Percentiles rank a stretch among this genome's conserved stretches.
Conservation (phyloP, 2,113 vertebrate species). For the Antechinus flavipes region DNA sequence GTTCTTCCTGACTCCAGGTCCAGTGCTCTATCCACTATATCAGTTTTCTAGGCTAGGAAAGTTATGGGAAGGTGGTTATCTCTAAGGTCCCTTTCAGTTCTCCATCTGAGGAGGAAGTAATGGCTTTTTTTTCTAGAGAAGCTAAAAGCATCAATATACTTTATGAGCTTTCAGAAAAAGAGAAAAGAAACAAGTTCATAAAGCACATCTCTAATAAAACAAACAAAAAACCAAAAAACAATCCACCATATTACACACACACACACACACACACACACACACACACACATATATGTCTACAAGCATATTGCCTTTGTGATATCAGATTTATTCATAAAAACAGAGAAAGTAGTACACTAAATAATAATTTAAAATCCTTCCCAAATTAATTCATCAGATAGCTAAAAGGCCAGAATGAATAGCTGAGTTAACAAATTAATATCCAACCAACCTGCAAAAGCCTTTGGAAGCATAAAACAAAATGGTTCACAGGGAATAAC, state of each 20-base stretch:
- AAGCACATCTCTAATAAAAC: slow-evolving; percentile 12
- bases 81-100: neutral
- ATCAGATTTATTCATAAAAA: slow-evolving; percentile 5
- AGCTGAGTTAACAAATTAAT: neutral
- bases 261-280: too few species aligned
- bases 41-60: neutral
- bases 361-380: slow-evolving; percentile 3
- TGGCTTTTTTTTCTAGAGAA: slow-evolving; percentile 13
- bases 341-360: slow-evolving; percentile 5
- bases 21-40: neutral
- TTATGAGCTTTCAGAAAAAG: neutral
- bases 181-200: neutral
- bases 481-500: neutral
- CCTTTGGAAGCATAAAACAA: neutral
- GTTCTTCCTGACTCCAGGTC: neutral
- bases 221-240: neutral
- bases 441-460: neutral
- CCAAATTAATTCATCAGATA: slow-evolving; percentile 22
- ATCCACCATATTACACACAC: neutral
- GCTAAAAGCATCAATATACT: neutral
- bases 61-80: neutral
- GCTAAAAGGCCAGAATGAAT: neutral
- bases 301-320: neutral
- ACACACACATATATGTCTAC: rapidly evolving
- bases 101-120: neutral